Base-by-base conservation (phyloP, 2,797 vertebrate species). In the Phoxinus dragarum region DNA sequence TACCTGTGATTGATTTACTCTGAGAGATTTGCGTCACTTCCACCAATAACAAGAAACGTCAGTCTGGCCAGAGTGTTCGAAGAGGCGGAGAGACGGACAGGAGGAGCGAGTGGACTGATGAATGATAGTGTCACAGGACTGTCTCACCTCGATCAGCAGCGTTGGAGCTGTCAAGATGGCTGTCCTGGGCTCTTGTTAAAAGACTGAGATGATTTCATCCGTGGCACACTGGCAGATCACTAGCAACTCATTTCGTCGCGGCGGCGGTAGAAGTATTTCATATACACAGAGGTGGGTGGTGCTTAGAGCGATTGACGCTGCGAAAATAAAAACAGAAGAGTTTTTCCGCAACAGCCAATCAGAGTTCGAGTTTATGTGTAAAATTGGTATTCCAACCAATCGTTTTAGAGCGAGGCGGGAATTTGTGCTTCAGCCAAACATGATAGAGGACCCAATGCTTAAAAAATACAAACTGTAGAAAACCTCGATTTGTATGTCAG, bases 41-140 rank as follows among this genome's bases (percentile, higher is more conserved):
- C 94, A 92, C 91, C 91, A 94, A 94, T 90, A 95, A 94, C 93
- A 93, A 90, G 89, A n/a, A 91, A 93, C 94, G 94, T 95, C 95
- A 94, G 77, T 9, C 19, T 52, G 56, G 59, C 84, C 77, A 74
- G 23, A 80, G 84, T 74, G 83, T 71, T 40, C 9, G 36, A 87
- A 86, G 88, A 87, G 82, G 86, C 86, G 84, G 84, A 88, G 89
- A 87, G 85, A 78, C 54, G 79, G 90, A 83, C 86, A 89, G 80
- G 90, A 82, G 80, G 88, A 79, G 87, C 78, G 49, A 89, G 66
- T 42, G 77, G 27, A 68, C 78, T 73, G 88, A 91, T 84, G 88
- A 85, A 77, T 77, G 64, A 88, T 86, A 86, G 44, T 52, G 81
- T 52, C 69, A 78, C 27, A 83, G 84, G 73, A 86, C 78, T 81